Percentiles rank a stretch among this genome's conserved stretches.
Conservation (phyloP, 2,888 invertebrate genomes). For the Tipula confusa region DNA sequence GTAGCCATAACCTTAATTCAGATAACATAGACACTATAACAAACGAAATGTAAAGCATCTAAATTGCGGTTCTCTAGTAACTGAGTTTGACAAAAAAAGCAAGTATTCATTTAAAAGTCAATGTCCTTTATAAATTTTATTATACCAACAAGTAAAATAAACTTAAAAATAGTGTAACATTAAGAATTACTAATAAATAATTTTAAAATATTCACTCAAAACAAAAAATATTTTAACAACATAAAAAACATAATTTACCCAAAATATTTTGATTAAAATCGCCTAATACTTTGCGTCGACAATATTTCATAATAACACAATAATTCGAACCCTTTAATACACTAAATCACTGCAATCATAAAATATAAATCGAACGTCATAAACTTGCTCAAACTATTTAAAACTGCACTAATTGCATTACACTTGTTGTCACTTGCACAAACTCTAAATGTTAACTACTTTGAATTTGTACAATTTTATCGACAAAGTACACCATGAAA, state of each 20-base stretch:
- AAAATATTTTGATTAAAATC: background rate
- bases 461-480: background rate
- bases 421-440: slow-evolving; percentile 15
- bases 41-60: too few relatives aligned
- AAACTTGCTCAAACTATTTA: background rate
- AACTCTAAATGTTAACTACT: background rate
- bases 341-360: background rate
- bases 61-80: too few relatives aligned
- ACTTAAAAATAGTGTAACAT: too few relatives aligned
- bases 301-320: background rate
- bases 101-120: too few relatives aligned
- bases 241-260: slow-evolving; percentile 25
- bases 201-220: too few relatives aligned
- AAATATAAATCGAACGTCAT: background rate
- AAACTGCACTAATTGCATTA: background rate
- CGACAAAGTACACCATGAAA: background rate
- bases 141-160: too few relatives aligned
- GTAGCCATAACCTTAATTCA: too few relatives aligned
- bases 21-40: too few relatives aligned
- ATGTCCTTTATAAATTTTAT: too few relatives aligned
- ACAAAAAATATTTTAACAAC: background rate
- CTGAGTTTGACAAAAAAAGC: too few relatives aligned
- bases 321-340: background rate
- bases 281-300: background rate
- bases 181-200: too few relatives aligned